These are phyloP conservation scores for Brienomyrus longianalis DNA, from an alignment of 2,113 vertebrate species.

Conservation along the genomic window DNA sequence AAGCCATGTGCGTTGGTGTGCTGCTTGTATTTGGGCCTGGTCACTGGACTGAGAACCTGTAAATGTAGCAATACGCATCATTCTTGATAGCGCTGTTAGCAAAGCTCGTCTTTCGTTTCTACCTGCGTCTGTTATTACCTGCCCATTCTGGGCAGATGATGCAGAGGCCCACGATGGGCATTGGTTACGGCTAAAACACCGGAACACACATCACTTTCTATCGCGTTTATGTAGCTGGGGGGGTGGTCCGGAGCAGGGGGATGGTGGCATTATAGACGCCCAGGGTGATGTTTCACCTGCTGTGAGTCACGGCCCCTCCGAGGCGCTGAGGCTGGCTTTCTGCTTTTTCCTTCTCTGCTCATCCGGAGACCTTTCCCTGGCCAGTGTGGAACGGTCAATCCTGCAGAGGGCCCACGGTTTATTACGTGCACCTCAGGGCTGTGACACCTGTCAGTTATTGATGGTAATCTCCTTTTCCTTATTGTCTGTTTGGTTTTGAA, in stretches of 20 bases:
- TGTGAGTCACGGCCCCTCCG: slow-evolving; percentile 60
- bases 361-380: not conserved
- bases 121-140: not conserved
- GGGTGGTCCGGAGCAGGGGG: slow-evolving; percentile 57
- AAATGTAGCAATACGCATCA: not conserved
- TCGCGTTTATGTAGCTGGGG: slow-evolving; percentile 62
- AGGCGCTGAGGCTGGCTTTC: not conserved
- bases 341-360: not conserved
- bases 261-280: slow-evolving; percentile 30
- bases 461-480: not conserved
- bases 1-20: not conserved
- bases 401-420: not conserved
- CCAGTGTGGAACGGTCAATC: not conserved
- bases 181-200: not conserved
- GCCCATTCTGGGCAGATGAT: not conserved
- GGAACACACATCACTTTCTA: slow-evolving; percentile 32
- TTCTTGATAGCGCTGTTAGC: not conserved
- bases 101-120: not conserved
- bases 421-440: not conserved
- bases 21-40: too few relatives aligned
- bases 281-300: slow-evolving; percentile 69
- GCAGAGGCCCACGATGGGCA: not conserved
- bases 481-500: not conserved
- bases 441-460: not conserved
- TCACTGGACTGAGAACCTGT: too few relatives aligned